phyloP scores from a whole-genome alignment of 2,113 vertebrate genomes.

The Australoheros scitulus region DNA sequence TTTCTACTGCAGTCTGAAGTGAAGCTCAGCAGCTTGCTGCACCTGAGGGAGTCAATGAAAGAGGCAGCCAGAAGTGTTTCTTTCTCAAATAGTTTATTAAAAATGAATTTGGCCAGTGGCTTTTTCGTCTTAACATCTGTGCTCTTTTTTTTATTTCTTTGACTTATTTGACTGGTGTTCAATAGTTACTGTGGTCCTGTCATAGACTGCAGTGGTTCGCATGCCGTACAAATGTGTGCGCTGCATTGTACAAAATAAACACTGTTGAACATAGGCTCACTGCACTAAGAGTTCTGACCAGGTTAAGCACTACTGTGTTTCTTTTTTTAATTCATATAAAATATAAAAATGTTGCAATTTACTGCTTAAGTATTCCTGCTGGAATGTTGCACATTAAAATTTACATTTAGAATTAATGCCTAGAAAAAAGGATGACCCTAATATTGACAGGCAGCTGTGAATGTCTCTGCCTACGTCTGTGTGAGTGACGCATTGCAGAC shows the following conservation, averaged over 20 bases:
- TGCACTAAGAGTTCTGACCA: background rate
- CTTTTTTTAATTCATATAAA: background rate
- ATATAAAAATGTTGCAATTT: constrained; percentile 2
- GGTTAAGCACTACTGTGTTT: background rate
- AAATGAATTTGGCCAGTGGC: background rate
- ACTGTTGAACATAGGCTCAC: background rate
- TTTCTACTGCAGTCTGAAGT: background rate
- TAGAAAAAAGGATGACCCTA: constrained; percentile 32
- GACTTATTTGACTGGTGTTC: background rate
- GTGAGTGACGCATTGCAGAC: constrained; percentile 63
- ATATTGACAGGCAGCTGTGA: constrained; percentile 66
- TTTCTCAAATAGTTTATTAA: constrained; percentile 8
- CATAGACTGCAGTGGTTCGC: background rate
- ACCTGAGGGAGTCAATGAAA: background rate
- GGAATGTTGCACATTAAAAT: constrained; percentile 17
- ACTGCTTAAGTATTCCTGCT: constrained; percentile 5
- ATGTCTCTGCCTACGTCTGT: constrained; percentile 46
- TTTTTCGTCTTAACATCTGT: background rate
- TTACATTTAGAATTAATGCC: constrained; percentile 36
- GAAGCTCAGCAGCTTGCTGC: constrained; percentile 1
- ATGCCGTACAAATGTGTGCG: background rate
- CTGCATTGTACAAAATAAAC: background rate
- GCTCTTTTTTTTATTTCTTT: background rate
- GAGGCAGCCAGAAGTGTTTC: background rate
- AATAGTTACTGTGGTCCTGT: background rate